phyloP scores from a whole-genome alignment of 2,888 invertebrate species.

The Lasioglossum malachurum region DNA sequence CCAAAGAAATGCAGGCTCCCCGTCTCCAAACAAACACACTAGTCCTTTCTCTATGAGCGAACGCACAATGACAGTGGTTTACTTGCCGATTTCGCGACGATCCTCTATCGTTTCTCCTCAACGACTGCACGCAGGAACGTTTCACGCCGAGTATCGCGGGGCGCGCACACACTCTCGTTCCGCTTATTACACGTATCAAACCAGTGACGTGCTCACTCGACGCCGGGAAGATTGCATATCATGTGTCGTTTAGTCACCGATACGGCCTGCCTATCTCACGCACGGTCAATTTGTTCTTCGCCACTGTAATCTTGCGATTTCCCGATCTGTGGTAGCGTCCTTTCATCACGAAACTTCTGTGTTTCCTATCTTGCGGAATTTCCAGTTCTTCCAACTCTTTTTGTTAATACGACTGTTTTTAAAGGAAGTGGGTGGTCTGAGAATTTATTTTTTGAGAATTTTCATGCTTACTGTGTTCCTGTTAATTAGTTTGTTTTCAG shows the following conservation, averaged over 20 bases:
- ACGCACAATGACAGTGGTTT: not conserved
- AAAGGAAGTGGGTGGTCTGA: not conserved
- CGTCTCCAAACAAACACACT: not conserved
- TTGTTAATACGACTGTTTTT: not conserved
- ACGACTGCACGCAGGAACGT: constrained; percentile 18
- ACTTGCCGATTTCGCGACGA: constrained; percentile 11
- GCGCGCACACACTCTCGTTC: constrained; percentile 12
- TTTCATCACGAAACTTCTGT: not conserved
- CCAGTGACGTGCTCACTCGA: constrained; percentile 16
- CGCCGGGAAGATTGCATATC: constrained; percentile 39
- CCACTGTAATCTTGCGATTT: not conserved
- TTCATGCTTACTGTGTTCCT: not conserved
- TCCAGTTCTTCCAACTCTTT: not conserved
- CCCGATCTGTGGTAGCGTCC: not conserved
- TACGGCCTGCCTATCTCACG: constrained; percentile 43
- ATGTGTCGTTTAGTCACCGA: constrained; percentile 32
- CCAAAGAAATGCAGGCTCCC: not conserved
- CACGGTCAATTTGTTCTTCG: constrained; percentile 23
- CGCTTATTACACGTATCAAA: constrained; percentile 20
- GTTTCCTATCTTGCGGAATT: not conserved
- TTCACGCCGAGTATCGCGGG: constrained; percentile 23
- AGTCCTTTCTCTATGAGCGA: not conserved
- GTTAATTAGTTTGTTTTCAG: not conserved
- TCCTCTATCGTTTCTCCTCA: constrained; percentile 7
- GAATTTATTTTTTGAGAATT: not conserved